A percentile compares a stretch with the other conserved stretches of the same genome.
These are phyloP conservation scores for Philonicus albiceps DNA, from an alignment of 2,888 invertebrate genomes.

Conservation along the genomic window DNA sequence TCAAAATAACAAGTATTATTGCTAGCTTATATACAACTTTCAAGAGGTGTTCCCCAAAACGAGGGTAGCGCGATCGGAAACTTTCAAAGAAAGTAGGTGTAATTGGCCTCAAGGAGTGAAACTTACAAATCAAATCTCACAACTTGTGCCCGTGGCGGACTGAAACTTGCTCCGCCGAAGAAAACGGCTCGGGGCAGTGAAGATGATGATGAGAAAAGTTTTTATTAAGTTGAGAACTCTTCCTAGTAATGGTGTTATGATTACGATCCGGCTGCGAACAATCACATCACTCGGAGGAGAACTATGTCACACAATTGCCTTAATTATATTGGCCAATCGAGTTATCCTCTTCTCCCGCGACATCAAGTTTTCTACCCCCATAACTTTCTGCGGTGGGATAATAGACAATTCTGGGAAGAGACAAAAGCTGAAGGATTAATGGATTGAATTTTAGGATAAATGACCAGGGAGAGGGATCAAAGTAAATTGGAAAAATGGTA, in stretches of 20 bases:
- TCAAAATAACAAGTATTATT: not conserved
- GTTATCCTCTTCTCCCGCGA: not conserved
- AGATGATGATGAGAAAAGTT: conserved; percentile 19
- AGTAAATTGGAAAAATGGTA: not conserved
- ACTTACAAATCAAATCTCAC: conserved; percentile 30
- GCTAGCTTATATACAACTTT: not conserved
- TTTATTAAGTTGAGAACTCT: conserved; percentile 15
- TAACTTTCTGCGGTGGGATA: not conserved
- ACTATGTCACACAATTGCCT: not conserved
- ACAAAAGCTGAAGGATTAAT: not conserved
- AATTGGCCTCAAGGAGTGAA: conserved; percentile 13
- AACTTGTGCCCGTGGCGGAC: not conserved
- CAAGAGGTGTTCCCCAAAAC: not conserved
- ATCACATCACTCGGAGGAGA: not conserved
- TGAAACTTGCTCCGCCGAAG: not conserved
- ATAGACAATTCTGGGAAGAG: not conserved
- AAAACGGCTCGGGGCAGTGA: not conserved
- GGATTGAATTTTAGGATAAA: not conserved
- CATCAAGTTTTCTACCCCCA: not conserved
- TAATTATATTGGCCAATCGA: not conserved
- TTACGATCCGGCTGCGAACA: conserved; percentile 2
- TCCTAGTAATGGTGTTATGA: conserved; percentile 5
- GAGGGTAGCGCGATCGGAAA: not conserved
- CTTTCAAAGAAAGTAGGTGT: not conserved
- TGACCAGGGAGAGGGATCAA: not conserved